A percentile compares a stretch with the other conserved stretches of the same genome.
Evolutionary conservation across 2,888 invertebrate species (phyloP).

Genomic region (Platycnemis pennipes): DNA sequence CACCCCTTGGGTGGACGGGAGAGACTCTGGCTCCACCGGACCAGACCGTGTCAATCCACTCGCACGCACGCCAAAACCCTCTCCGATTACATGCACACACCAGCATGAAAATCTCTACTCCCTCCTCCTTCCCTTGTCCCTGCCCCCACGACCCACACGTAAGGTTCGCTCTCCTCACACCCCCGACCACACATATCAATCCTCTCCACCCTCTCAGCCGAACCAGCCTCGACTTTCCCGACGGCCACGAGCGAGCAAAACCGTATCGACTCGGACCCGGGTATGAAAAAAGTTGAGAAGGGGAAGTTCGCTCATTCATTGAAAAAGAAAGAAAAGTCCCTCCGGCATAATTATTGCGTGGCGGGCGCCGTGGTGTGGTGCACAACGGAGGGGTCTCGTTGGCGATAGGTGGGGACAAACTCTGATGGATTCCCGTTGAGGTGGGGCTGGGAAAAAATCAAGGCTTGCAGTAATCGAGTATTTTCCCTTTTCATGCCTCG

Average conservation of each 20-base stretch:
- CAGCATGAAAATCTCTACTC: neutral
- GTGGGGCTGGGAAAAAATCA: too few species aligned
- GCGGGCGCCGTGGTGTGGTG: constrained; percentile 1
- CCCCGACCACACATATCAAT: neutral
- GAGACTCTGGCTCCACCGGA: neutral
- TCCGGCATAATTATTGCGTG: constrained; percentile 40
- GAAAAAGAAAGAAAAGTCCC: neutral
- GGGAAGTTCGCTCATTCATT: neutral
- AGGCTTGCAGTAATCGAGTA: too few species aligned
- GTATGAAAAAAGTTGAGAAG: neutral
- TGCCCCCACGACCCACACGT: neutral
- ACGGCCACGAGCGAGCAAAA: neutral
- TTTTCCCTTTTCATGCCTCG: too few species aligned
- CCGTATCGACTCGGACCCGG: neutral
- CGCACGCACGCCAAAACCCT: neutral
- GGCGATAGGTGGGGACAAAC: too few species aligned
- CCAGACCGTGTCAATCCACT: neutral
- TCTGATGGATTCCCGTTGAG: too few species aligned
- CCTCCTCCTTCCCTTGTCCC: neutral
- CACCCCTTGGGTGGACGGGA: neutral
- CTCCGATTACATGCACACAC: neutral
- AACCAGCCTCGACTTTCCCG: neutral
- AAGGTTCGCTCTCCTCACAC: neutral
- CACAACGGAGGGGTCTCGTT: neutral
- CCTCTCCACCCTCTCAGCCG: neutral